These are phyloP conservation scores for Mellivora capensis DNA, from an alignment of 2,113 vertebrate species.

Conservation along the genomic window DNA sequence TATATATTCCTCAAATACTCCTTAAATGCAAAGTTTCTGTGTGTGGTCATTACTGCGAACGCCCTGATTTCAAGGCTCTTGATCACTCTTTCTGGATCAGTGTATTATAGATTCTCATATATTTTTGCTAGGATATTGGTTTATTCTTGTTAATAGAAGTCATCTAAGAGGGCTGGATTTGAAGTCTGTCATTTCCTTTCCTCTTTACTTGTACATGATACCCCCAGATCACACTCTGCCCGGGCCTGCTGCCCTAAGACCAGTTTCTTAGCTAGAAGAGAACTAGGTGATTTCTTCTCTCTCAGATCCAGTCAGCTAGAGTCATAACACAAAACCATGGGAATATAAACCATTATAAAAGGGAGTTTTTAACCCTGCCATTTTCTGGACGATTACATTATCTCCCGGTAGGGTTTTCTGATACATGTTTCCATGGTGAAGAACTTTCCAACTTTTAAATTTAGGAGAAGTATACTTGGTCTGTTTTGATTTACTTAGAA, in stretches of 20 bases:
- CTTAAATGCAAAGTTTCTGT: not conserved
- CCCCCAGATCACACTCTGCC: not conserved
- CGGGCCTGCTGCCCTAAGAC: not conserved
- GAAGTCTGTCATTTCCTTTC: not conserved
- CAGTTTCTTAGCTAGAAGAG: not conserved
- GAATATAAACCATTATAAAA: not conserved
- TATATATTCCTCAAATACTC: not conserved
- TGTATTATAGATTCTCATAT: not conserved
- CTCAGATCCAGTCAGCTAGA: not conserved
- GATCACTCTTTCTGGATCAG: not conserved
- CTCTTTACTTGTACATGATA: not conserved
- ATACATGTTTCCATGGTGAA: not conserved
- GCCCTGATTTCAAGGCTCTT: not conserved
- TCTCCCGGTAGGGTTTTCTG: not conserved
- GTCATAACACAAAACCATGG: not conserved
- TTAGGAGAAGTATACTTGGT: not conserved
- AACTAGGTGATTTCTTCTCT: not conserved
- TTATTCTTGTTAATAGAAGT: not conserved
- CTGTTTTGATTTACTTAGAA: not conserved
- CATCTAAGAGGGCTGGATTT: not conserved
- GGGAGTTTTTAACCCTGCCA: not conserved
- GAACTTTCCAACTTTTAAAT: not conserved
- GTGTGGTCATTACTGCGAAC: not conserved
- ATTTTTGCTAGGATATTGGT: not conserved
- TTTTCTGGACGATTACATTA: not conserved